Percentiles rank a stretch among this genome's conserved stretches.
Evolutionary conservation across 1,140 invertebrate species (phyloP).

Genomic region (Drosophila funebris): DNA sequence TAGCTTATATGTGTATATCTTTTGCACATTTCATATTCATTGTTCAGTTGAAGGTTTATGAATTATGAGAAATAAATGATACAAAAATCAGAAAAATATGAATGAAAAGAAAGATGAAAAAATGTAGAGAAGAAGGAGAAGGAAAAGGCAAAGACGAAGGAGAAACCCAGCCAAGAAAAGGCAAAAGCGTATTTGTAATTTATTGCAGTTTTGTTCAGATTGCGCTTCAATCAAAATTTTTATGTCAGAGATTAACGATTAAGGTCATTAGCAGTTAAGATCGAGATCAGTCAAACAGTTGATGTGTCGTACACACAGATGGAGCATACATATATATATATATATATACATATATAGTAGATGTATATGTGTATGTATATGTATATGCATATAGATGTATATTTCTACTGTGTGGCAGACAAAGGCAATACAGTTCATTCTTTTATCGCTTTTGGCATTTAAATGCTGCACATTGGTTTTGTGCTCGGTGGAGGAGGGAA

Average conservation of each 20-base stretch:
- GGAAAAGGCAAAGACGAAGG: background rate
- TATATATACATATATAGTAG: slow-evolving; percentile 9
- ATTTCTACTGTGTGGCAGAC: slow-evolving; percentile 51
- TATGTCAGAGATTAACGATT: slow-evolving; percentile 83
- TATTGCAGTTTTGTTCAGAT: slow-evolving; percentile 70
- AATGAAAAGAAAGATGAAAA: slow-evolving; percentile 15
- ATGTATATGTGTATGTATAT: slow-evolving; percentile 4
- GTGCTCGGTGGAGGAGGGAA: background rate
- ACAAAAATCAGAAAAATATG: background rate
- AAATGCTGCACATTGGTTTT: slow-evolving; percentile 63
- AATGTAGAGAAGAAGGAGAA: background rate
- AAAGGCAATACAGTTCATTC: slow-evolving; percentile 74
- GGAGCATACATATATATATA: slow-evolving; percentile 9
- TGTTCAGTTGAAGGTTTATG: background rate
- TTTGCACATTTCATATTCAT: background rate
- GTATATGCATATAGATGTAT: slow-evolving; percentile 10
- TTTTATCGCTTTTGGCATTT: slow-evolving; percentile 82
- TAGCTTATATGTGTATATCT: no score
- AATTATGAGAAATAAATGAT: slow-evolving; percentile 1
- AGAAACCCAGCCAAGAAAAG: background rate
- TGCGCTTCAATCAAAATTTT: slow-evolving; percentile 80
- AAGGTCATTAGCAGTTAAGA: slow-evolving; percentile 83
- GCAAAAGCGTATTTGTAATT: slow-evolving; percentile 49
- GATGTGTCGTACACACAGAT: slow-evolving; percentile 54
- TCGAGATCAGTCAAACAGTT: slow-evolving; percentile 78